Evolutionary conservation across 2,888 invertebrate genomes (phyloP), one percentile per base, ranked within the genome.

Genomic region (Stenotaenia linearis): DNA sequence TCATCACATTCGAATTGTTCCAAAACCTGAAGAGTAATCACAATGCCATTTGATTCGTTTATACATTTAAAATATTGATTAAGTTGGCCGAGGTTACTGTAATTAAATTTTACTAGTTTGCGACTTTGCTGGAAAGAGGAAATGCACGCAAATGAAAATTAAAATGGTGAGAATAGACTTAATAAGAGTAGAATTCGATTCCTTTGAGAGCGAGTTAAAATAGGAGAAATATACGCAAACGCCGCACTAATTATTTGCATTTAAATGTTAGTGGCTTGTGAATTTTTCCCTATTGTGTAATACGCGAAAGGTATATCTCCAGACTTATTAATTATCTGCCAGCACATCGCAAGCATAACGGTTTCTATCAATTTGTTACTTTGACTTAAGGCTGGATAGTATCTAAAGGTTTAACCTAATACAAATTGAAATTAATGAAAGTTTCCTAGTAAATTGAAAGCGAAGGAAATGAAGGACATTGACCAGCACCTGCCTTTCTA

Each of bases 61-160:
- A 56, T 56, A 56, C 56, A 56, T 56, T 56, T 56, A 56, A 56
- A 56, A n/a, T 56, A 56, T 56, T 56, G 56, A 56, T 56, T 56
- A 56, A 56, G 56, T 56, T 6, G 18, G 56, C 21, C 18, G 56
- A 56, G 56, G 18, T 56, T 56, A 23, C 18, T 18, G 56, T 56
- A 56, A 56, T 56, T 56, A 56, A 56, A 56, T 56, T 56, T 56
- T 56, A 18, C 56, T 56, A 56, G 56, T 56, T 56, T 56, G 56
- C 23, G 56, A 56, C 21, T 56, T 50, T 56, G 23, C 18, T 21
- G n/a, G 18, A 56, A 23, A 23, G 56, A 23, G 56, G 18, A 23
- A 56, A 23, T 23, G 6, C 56, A 2, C 4, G 40, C n/a, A 40
- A 56, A 56, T 56, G 1, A 56, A 56, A 56, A 56, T 56, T 56